A percentile compares a stretch with the other conserved stretches of the same genome.
phyloP scores from a whole-genome alignment of 2,797 vertebrate genomes.

The Leuciscus waleckii region DNA sequence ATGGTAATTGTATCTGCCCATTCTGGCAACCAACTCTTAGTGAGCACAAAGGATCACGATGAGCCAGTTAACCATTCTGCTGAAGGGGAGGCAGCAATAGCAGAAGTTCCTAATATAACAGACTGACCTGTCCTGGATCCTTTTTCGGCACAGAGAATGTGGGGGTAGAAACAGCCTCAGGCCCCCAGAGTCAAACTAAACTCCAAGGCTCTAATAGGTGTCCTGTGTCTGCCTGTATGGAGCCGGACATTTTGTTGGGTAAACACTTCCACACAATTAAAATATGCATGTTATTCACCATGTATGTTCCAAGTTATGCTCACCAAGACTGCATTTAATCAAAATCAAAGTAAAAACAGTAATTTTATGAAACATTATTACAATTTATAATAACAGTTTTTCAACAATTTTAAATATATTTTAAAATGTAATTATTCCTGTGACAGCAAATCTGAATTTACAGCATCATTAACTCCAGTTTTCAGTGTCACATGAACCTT shows the following conservation, averaged over 20 bases:
- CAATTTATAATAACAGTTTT: neutral
- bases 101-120: conserved; percentile 71
- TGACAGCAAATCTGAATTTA: neutral
- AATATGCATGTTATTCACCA: neutral
- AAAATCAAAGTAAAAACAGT: neutral
- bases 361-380: neutral
- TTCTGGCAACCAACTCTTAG: conserved; percentile 74
- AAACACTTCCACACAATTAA: neutral
- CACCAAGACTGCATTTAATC: neutral
- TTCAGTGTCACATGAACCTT: neutral
- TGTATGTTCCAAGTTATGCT: neutral
- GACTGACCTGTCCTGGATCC: conserved; percentile 68
- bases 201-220: conserved; percentile 51
- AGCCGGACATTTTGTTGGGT: neutral
- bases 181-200: conserved; percentile 62
- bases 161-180: conserved; percentile 52
- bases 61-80: conserved; percentile 68
- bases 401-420: neutral
- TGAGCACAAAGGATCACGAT: conserved; percentile 66
- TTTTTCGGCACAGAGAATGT: conserved; percentile 61
- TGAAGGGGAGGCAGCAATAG: conserved; percentile 74
- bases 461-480: neutral
- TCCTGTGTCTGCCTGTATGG: conserved; percentile 49
- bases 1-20: conserved; percentile 38
- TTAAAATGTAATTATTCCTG: neutral